Percentiles rank a stretch among this genome's conserved stretches.
Evolutionary conservation across 2,888 invertebrate genomes (phyloP).

Genomic region (Parelbella ahira): DNA sequence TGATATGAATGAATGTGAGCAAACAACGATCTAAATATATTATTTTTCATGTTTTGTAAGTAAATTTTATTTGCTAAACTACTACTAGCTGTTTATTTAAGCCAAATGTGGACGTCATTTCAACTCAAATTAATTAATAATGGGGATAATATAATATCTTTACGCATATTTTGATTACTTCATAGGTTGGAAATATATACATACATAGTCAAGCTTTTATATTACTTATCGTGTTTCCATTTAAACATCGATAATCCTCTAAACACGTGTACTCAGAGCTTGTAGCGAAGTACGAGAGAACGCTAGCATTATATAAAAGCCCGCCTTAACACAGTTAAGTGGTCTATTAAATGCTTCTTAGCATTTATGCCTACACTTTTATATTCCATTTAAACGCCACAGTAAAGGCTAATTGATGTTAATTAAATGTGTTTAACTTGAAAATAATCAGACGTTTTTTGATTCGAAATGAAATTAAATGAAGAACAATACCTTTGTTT

Average conservation of each 20-base stretch:
- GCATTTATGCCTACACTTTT: too few relatives aligned
- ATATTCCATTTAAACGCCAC: too few relatives aligned
- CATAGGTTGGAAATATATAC: too few relatives aligned
- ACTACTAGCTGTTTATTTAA: constrained; percentile 23
- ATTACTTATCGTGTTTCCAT: too few relatives aligned
- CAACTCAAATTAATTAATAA: background rate
- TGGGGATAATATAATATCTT: too few relatives aligned
- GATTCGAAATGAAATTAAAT: too few relatives aligned
- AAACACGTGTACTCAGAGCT: constrained; percentile 2
- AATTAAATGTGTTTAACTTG: background rate
- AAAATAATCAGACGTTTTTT: background rate
- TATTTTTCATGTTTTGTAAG: background rate
- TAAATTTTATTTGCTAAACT: constrained; percentile 1
- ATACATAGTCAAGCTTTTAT: too few relatives aligned
- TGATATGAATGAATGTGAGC: constrained; percentile 9
- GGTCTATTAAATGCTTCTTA: constrained; percentile 13
- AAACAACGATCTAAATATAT: constrained; percentile 5
- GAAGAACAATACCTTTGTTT: too few relatives aligned
- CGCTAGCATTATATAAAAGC: constrained; percentile 16
- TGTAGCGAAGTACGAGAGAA: constrained; percentile 2
- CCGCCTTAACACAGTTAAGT: constrained; percentile 19
- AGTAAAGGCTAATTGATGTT: constrained; percentile 7
- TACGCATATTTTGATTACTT: too few relatives aligned
- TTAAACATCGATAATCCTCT: too few relatives aligned
- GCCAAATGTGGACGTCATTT: constrained; percentile 23